A percentile compares a stretch with the other conserved stretches of the same genome.
These are phyloP conservation scores for Forbesichthys agassizii DNA, from an alignment of 2,113 vertebrate genomes.

Conservation along the genomic window DNA sequence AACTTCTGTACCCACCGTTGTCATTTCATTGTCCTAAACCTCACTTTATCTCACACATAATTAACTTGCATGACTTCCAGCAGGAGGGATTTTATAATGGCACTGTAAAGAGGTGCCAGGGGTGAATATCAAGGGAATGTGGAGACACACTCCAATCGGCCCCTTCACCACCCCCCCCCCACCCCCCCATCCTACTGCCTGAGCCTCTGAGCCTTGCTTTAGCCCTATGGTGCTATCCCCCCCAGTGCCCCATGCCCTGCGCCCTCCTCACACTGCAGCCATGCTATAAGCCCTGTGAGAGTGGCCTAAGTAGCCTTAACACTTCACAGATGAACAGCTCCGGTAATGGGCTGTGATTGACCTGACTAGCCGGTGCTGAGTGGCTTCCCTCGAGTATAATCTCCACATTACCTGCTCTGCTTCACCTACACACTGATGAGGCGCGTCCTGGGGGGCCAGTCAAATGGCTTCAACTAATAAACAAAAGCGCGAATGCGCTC, in stretches of 20 bases:
- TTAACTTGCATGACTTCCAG: no score
- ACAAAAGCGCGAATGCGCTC: conserved; percentile 12
- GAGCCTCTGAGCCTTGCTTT: no score
- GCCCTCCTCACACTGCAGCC: conserved; percentile 50
- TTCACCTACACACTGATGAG: conserved; percentile 50
- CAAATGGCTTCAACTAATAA: conserved; percentile 44
- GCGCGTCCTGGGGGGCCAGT: conserved; percentile 42
- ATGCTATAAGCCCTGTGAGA: conserved; percentile 70
- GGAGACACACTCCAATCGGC: background rate
- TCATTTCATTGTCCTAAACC: conserved; percentile 12
- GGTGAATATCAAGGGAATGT: no score
- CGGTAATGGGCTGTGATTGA: conserved; percentile 70
- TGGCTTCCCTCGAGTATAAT: conserved; percentile 61
- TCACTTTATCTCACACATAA: no score
- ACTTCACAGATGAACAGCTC: conserved; percentile 71
- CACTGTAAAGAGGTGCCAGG: no score
- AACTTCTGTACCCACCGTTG: conserved; percentile 19
- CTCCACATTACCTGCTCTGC: conserved; percentile 61
- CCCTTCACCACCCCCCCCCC: conserved; percentile 1
- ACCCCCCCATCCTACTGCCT: conserved; percentile 31
- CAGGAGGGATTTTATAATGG: no score
- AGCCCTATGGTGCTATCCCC: no score
- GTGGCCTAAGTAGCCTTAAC: conserved; percentile 66
- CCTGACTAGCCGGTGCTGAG: conserved; percentile 56
- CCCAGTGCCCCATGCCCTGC: background rate